phyloP scores from a whole-genome alignment of 2,113 vertebrate species.

The Crotalus tigris region DNA sequence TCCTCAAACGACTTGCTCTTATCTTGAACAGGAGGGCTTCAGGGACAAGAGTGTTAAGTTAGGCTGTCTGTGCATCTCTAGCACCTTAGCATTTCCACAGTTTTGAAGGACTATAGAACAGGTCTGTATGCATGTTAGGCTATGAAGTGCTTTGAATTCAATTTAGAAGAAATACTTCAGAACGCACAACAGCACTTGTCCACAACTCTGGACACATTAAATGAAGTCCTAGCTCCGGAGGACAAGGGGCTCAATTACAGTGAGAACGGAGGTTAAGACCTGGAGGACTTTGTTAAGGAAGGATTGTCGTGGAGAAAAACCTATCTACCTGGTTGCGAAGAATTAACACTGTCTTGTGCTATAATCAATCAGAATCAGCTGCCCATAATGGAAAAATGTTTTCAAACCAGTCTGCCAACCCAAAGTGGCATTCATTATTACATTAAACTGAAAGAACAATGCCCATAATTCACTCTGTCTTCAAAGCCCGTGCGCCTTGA shows the following conservation, averaged over 20 bases:
- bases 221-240: neutral
- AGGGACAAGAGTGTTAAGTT: neutral
- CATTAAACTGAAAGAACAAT: neutral
- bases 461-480: too few species aligned
- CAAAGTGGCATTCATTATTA: neutral
- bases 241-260: neutral
- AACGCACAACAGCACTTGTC: neutral
- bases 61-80: slow-evolving; percentile 10
- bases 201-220: neutral
- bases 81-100: neutral
- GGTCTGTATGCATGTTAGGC: neutral
- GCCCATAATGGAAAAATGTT: neutral
- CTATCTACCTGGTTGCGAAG: neutral
- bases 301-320: neutral
- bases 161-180: neutral
- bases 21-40: neutral
- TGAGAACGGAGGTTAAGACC: neutral
- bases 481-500: neutral
- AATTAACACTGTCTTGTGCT: neutral
- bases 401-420: neutral
- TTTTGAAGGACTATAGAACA: neutral
- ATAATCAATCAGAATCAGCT: neutral
- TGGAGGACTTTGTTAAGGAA: neutral
- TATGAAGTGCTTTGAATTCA: neutral
- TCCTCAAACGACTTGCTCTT: slow-evolving; percentile 34